Evolutionary conservation across 2,797 vertebrate genomes (phyloP).

Genomic region (Antrozous pallidus): DNA sequence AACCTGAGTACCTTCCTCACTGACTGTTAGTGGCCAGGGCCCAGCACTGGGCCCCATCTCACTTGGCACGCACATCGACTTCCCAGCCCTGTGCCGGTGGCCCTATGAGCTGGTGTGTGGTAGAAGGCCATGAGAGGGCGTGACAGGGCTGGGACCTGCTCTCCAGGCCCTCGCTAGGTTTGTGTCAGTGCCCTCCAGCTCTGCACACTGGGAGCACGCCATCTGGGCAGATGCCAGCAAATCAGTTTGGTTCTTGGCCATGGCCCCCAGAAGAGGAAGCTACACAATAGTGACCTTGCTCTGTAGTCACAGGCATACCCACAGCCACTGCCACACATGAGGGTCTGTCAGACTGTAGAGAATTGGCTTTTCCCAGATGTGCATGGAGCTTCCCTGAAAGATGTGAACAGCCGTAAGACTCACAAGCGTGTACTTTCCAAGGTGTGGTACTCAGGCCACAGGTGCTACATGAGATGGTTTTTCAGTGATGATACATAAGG

Average conservation of each 20-base stretch:
- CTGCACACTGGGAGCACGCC: neutral
- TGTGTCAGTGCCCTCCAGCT: neutral
- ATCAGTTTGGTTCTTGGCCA: neutral
- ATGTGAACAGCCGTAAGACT: neutral
- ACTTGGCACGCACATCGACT: conserved; percentile 67
- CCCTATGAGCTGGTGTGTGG: neutral
- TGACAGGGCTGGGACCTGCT: neutral
- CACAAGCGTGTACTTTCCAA: neutral
- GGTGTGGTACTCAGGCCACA: neutral
- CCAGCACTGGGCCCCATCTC: conserved; percentile 17
- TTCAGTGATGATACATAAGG: neutral
- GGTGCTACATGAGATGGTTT: neutral
- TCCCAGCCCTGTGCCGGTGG: neutral
- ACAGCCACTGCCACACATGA: neutral
- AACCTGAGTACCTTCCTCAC: conserved; percentile 57
- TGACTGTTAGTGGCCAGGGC: conserved; percentile 67
- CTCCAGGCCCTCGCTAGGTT: neutral
- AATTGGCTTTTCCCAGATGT: neutral
- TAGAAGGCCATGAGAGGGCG: neutral
- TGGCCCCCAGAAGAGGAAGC: conserved; percentile 24
- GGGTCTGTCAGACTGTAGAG: neutral
- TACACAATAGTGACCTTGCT: neutral
- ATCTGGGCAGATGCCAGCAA: conserved; percentile 3
- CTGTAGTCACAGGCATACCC: neutral
- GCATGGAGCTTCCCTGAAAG: neutral